Base-by-base conservation (phyloP, 2,888 invertebrate species). In the Branchinecta sandiegonensis region DNA sequence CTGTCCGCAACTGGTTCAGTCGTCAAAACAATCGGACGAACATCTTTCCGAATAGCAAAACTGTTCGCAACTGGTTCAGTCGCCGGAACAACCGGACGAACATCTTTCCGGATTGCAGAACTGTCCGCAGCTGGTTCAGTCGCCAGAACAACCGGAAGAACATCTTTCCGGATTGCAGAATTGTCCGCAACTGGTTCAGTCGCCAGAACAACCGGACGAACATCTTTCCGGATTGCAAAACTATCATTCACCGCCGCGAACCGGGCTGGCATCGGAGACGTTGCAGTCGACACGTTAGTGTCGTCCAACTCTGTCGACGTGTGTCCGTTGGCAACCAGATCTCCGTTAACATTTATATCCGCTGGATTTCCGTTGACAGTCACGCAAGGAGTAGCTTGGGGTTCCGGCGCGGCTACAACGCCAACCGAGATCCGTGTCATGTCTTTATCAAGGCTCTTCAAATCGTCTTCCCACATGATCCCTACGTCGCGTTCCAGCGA, bases 231-330 rank as follows among this genome's bases (percentile, higher is more conserved):
- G 2, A 56, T 56, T 9, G 63, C n/a, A 56, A 56, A 17, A 56
- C 63, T 56, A 10, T 56, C 63, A 23, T 56, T 56, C n/a, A 56
- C 63, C 8, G 63, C 63, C 63, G 63, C 63, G 23, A 56, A 56
- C 23, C 63, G n/a, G 63, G 23, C 63, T 17, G 63, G 63, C n/a
- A 56, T 56, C n/a, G 63, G 63, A 56, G 63, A 56, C n/a, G 63
- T n/a, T n/a, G 23, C 23, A 56, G 8, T 9, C 8, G 14, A 17
- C 63, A 56, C 10, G 23, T 56, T 56, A 17, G 63, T 56, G 23
- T 56, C 63, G n/a, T 56, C 63, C n/a, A 56, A 23, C 9, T 56
- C 63, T 17, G n/a, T 9, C 63, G 23, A 9, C 37, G 37, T 37
- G 4, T 37, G 37, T 37, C 37, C 37, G 6, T 37, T 37, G 37